These are phyloP conservation scores for Carcina quercana DNA, from an alignment of 2,888 invertebrate genomes.

Conservation along the genomic window DNA sequence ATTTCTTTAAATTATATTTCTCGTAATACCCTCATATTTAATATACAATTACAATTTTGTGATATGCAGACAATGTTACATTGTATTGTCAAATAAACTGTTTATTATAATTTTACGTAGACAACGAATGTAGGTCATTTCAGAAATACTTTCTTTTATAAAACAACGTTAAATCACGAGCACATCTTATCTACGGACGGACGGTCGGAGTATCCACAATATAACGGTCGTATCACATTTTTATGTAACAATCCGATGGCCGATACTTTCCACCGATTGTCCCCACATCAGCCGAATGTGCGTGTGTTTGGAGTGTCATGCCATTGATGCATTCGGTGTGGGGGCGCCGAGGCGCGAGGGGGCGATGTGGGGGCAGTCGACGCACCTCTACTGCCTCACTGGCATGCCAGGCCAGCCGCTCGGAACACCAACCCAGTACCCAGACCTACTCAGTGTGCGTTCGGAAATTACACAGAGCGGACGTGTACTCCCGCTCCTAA, in stretches of 20 bases:
- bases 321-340: conserved; percentile 73
- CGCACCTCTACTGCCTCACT: conserved; percentile 26
- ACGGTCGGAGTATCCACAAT: too few species aligned
- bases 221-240: not conserved
- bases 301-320: conserved; percentile 64
- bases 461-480: conserved; percentile 52
- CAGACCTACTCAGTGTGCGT: conserved; percentile 54
- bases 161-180: too few species aligned
- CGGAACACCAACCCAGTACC: conserved; percentile 1
- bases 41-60: too few species aligned
- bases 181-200: too few species aligned
- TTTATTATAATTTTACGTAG: too few species aligned
- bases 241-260: not conserved
- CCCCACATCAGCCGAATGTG: conserved; percentile 53
- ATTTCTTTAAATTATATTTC: too few species aligned
- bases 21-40: too few species aligned
- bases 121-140: too few species aligned
- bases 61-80: too few species aligned
- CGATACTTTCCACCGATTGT: conserved; percentile 44
- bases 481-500: conserved; percentile 60
- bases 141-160: too few species aligned
- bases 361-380: conserved; percentile 42
- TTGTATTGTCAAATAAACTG: too few species aligned
- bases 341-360: conserved; percentile 46
- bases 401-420: not conserved